Conservation (phyloP, 1,140 invertebrate species). For the Heliconius melpomene region DNA sequence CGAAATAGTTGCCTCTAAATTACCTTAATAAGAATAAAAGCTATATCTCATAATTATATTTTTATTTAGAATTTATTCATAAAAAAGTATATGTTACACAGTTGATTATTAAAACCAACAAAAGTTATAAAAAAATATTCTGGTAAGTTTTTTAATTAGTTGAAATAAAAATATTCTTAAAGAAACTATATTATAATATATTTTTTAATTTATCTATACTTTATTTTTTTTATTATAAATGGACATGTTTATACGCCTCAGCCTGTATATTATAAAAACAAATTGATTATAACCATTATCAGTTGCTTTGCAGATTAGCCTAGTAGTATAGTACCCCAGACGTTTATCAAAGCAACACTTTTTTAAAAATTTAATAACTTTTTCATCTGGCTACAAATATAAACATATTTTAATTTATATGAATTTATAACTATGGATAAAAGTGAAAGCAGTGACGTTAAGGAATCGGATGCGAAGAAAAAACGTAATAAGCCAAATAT, state of each 20-base stretch:
- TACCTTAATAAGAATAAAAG: too few species aligned
- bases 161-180: too few species aligned
- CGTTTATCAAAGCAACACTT: neutral
- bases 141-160: too few species aligned
- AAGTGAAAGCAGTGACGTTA: constrained; percentile 15
- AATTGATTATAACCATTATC: constrained; percentile 30
- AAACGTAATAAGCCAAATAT: constrained; percentile 56
- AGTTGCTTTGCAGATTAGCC: constrained; percentile 23
- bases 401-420: neutral
- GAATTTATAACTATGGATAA: neutral
- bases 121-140: too few species aligned
- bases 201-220: too few species aligned
- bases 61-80: too few species aligned
- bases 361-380: neutral
- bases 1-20: too few species aligned
- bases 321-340: neutral
- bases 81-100: too few species aligned
- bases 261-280: constrained; percentile 11
- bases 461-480: constrained; percentile 25
- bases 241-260: neutral
- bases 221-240: neutral
- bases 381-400: neutral
- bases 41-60: too few species aligned
- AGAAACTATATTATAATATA: too few species aligned
- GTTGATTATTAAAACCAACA: too few species aligned